Base-by-base conservation (phyloP, 2,113 vertebrate genomes). In the Thunnus maccoyii region DNA sequence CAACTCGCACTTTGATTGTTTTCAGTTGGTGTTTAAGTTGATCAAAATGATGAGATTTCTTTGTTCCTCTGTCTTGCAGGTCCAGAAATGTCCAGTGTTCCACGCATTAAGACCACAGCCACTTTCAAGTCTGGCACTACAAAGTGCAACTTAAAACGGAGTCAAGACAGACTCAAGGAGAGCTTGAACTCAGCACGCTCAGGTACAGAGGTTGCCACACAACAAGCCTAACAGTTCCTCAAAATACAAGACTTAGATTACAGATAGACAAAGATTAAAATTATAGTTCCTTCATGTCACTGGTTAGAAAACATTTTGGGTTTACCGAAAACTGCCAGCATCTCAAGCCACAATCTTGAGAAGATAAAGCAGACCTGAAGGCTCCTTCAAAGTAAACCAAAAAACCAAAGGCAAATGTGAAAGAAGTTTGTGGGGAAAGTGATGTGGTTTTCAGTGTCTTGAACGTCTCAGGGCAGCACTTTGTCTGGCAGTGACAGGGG, bases 141-240 rank as follows among this genome's bases (percentile, higher is more conserved):
- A 81, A 97, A 96, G 93, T 99, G 98, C 96, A 96, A 96, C 91
- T 94, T 98, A 91, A 98, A 96, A 94, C 95, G 96, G 85, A 96
- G 96, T 86, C 94, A 94, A 70, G 96, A 97, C 88, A 95, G 95
- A 92, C 95, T 97, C 87, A 94, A 95, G 30, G 96, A 96, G 88
- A 93, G 93, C 85, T 92, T 96, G 69, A 97, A 94, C 91, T 84
- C 94, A 18, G 93, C 94, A 54, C 94, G 95, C 73, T 94, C 96
- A 98, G 98, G 98, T 99, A 99, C 78, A 87, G 78, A 67, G 25
- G 64, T 72, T 78, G 36, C 81, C 73, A 66, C 58, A 62, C 78
- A 75, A 74, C 64, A 74, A 63, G 36, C 58, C 60, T 2, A 56
- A 83, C 74, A 80, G 62, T 17, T 25, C 30, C 56, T 54, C 72